Evolutionary conservation across 2,888 invertebrate genomes (phyloP), one percentile per base, ranked within the genome.

Genomic region (Hirtodrosophila cameraria): DNA sequence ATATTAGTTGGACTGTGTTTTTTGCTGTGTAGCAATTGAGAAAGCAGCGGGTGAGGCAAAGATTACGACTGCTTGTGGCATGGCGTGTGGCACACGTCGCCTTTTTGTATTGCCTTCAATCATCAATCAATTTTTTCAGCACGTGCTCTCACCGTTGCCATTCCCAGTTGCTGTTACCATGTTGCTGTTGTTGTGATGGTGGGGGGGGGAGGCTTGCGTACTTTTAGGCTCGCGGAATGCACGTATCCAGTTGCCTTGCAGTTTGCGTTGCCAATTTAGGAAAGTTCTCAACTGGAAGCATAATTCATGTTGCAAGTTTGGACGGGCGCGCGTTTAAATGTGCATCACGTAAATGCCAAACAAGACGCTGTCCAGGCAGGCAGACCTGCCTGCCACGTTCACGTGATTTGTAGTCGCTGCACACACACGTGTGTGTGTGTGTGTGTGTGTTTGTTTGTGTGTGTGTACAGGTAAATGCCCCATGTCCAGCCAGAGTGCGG

Each of bases 61-160:
- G 45, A 30, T 54, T 46, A 48, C 9, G 58, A 15, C 53, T 54
- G 45, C 15, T 33, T 61, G 53, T 58, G 57, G 57, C 46, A 50
- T 58, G 66, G 43, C 59, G 59, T 72, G 59, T 13, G 52, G 82
- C 70, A 64, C 65, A 82, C 66, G 62, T 71, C 62, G 68, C 70
- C 70, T 70, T 82, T 80, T 77, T 72, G 80, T 69, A 75, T 77
- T 80, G 78, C 82, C 76, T 78, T 82, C 82, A 83, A 83, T 83
- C 82, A 84, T 84, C 82, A 79, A 83, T 83, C 82, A 83, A 84
- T 84, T 84, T 81, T 84, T 84, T 67, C 75, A 73, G 79, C 77
- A 82, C 81, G 75, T 81, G 60, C 60, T 52, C 59, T 27, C 20
- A 43, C 18, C 18, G 18, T 18, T 27, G 39, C 23, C 36, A 30